Evolutionary conservation across 2,113 vertebrate species (phyloP).

Genomic region (Balaeniceps rex): DNA sequence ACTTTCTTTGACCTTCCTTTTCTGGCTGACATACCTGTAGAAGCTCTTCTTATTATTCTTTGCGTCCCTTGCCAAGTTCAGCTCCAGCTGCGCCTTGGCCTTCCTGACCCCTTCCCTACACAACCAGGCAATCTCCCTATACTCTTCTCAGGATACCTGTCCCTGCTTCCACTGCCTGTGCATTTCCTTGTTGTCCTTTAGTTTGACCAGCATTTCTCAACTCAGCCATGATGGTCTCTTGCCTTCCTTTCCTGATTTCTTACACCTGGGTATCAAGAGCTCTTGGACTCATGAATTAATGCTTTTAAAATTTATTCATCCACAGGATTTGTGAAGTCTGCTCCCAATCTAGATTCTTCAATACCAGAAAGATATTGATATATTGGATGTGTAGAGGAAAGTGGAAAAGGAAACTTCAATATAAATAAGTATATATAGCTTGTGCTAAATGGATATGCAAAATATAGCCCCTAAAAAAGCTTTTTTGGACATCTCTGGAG

Average conservation of each 20-base stretch:
- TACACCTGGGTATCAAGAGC: not conserved
- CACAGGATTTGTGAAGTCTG: not conserved
- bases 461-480: not conserved
- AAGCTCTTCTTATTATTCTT: not conserved
- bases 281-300: not conserved
- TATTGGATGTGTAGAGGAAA: not conserved
- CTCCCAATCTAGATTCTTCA: not conserved
- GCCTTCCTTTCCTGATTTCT: not conserved
- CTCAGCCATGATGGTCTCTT: not conserved
- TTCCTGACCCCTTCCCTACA: not conserved
- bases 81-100: not conserved
- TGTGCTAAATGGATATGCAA: not conserved
- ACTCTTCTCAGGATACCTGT: not conserved
- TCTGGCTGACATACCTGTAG: not conserved
- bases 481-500: not conserved
- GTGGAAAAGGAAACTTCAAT: not conserved
- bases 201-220: not conserved
- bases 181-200: not conserved
- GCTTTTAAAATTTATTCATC: not conserved
- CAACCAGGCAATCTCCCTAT: fast-evolving
- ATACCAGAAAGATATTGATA: not conserved
- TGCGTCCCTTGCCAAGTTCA: not conserved
- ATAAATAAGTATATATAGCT: not conserved
- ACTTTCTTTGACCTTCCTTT: not conserved
- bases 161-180: not conserved